Evolutionary conservation across 2,888 invertebrate species (phyloP).

Genomic region (Luperina nickerlii): DNA sequence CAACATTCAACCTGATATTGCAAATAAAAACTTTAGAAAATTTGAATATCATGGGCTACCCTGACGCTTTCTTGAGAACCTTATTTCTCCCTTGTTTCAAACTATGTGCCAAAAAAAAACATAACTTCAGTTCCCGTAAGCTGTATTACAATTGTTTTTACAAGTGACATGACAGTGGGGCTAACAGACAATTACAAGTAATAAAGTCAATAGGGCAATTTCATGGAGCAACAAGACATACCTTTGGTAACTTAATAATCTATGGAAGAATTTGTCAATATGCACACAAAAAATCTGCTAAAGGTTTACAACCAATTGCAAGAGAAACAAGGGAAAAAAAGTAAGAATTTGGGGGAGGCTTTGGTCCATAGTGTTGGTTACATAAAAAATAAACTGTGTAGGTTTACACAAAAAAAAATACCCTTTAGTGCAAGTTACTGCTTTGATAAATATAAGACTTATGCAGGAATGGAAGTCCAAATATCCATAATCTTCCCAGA

Average conservation of each 20-base stretch:
- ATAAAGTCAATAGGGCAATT: too few species aligned
- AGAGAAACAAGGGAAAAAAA: too few species aligned
- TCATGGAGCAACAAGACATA: neutral
- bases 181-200: neutral
- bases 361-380: neutral
- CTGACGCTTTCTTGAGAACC: neutral
- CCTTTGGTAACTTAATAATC: neutral
- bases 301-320: too few species aligned
- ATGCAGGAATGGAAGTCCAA: slow-evolving; percentile 83
- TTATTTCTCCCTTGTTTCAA: neutral
- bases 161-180: neutral
- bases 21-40: too few species aligned
- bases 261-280: neutral
- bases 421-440: neutral
- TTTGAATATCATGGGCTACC: too few species aligned
- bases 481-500: slow-evolving; percentile 86
- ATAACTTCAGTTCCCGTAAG: neutral
- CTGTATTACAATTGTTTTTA: neutral
- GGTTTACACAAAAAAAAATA: neutral
- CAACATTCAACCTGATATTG: too few species aligned
- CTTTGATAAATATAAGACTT: slow-evolving; percentile 11
- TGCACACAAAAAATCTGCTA: neutral
- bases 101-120: neutral
- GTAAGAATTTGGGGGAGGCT: neutral
- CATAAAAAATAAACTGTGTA: neutral